Base-by-base conservation (phyloP, 2,113 vertebrate genomes). In the Mormoops blainvillei region DNA sequence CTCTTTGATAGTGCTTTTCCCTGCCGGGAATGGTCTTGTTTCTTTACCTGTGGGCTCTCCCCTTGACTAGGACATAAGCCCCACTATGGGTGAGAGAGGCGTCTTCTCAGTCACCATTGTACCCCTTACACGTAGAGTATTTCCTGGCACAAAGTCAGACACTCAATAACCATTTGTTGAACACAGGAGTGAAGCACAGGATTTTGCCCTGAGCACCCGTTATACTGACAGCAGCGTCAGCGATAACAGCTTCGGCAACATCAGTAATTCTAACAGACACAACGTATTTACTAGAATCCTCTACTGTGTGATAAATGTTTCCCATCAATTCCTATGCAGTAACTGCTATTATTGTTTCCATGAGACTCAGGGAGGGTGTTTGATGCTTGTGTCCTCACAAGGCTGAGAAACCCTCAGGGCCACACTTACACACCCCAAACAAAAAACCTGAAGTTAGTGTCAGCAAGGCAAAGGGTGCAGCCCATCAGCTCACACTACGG, bases 101-200 rank as follows among this genome's bases (percentile, higher is more conserved):
- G 24, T 36, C 45, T 20, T 67, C n/a, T 84, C 36, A 1, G 6
- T 65, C 52, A 38, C 31, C 13, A 15, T 36, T 8, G 2, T 15
- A 2, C 63, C 26, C 33, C 43, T 67, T 14, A 18, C 10, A 3
- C 1, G 1, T 0, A 33, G 77, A 31, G 52, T 0, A 50, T 24
- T 19, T 11, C 24, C 70, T n/a, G 31, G 18, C 38, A 18, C 28
- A 8, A 13, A 28, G 24, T 38, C 6, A 77, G 48, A 16, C 10
- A 20, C 63, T 63, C 68, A n/a, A 0, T 13, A 13, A 41, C 31
- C 18, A 31, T 4, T n/a, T 81, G 87, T 7, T 58, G 16, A 78
- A 16, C 14, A 15, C 45, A n/a, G 0, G 16, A 4, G 6, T 54
- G 54, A 4, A 43, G 26, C 14, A 36, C 0, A 26, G 22, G 48